Base-by-base conservation (phyloP, 2,888 invertebrate genomes). In the Phaedon cochleariae region DNA sequence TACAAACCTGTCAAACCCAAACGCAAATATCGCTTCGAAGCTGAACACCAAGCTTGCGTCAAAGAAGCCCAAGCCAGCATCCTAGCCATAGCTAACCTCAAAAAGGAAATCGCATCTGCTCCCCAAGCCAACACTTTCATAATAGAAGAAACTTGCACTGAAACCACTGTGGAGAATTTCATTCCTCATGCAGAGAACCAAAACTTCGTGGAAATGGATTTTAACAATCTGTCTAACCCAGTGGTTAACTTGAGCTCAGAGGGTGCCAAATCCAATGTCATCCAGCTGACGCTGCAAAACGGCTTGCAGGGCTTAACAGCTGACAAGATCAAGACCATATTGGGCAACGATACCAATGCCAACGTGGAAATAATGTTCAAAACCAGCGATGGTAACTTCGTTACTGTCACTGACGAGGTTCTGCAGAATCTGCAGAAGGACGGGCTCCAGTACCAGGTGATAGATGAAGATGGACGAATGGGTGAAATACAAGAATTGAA, bases 391-490 rank as follows among this genome's bases (percentile, higher is more conserved):
- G 89, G 89, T 0, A 88, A 87, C 29, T 88, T 88, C 74, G 87
- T 89, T 0, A 88, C 88, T 65, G 87, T 90, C 1, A 89, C 88
- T 65, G 89, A 89, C 78, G 89, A 89, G 73, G 87, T 89, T 26
- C 82, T 90, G 41, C 83, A 81, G 53, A 81, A 79, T 72, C 74
- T 83, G 45, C 77, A 78, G 53, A 82, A 80, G 55, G 75, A 75
- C 52, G 72, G 75, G 59, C 37, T 65, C 62, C 62, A 65, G 15
- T 67, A 65, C 46, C 61, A 62, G 48, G 54, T 83, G 18, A 75
- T 83, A 9, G 81, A 83, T 55, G 82, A 83, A 71, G 77, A 82
- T 61, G 82, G 82, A 4, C 76, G 77, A 31, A 73, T 81, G 45
- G 80, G 82, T 1, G 82, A 82, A 68, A 67, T 83, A 15, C 81